These are phyloP conservation scores for Invenusta paracnida DNA, from an alignment of 2,888 invertebrate species.

Conservation along the genomic window DNA sequence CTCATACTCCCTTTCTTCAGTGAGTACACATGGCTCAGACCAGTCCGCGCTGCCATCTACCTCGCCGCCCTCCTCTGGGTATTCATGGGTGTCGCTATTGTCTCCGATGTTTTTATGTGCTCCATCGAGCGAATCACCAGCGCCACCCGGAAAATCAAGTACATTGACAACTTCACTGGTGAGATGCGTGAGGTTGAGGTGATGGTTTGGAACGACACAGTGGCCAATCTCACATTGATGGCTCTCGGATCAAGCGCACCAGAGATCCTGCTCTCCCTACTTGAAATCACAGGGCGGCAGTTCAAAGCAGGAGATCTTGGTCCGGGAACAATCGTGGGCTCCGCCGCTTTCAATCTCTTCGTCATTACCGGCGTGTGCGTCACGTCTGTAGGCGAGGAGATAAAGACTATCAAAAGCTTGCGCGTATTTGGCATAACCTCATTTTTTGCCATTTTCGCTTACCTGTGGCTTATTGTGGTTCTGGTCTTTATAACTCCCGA, in stretches of 20 bases:
- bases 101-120: conserved; percentile 66
- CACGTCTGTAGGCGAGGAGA: conserved; percentile 80
- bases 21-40: conserved; percentile 62
- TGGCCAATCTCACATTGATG: conserved; percentile 96
- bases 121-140: conserved; percentile 65
- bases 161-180: conserved; percentile 46
- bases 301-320: conserved; percentile 93
- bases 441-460: conserved; percentile 93
- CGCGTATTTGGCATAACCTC: conserved; percentile 95
- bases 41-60: conserved; percentile 61
- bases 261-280: conserved; percentile 90
- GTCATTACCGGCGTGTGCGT: conserved; percentile 94
- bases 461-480: conserved; percentile 94
- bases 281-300: conserved; percentile 80
- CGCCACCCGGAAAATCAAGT: conserved; percentile 61
- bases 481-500: conserved; percentile 79
- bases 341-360: conserved; percentile 95
- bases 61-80: conserved; percentile 63
- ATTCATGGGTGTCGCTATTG: conserved; percentile 65
- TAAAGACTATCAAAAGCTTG: conserved; percentile 86
- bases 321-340: conserved; percentile 95
- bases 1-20: conserved; percentile 62
- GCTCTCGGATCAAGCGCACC: conserved; percentile 96
- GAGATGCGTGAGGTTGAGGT: too few species aligned
- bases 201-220: conserved; percentile 95